Conservation (phyloP, 2,113 vertebrate species). For the Okapia johnstoni region DNA sequence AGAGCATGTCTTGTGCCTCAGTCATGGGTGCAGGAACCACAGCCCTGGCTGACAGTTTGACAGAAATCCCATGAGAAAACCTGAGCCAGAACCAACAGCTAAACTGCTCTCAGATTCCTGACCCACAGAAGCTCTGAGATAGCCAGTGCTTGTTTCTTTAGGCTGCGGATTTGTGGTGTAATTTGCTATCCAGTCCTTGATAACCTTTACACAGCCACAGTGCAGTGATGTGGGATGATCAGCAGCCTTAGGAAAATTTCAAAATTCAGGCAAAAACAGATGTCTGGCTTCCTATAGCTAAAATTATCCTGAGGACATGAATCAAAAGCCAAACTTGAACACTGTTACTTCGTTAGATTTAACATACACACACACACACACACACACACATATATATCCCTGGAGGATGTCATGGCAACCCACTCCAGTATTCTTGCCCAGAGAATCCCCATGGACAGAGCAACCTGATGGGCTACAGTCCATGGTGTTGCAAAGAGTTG, state of each 20-base stretch:
- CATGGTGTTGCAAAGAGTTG: background rate
- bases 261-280: background rate
- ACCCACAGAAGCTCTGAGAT: background rate
- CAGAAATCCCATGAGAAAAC: background rate
- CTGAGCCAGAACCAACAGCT: background rate
- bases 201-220: background rate
- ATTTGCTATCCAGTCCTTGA: background rate
- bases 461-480: background rate
- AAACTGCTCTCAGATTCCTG: background rate
- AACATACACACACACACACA: too few species aligned
- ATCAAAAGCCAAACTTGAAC: background rate
- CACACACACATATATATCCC: too few species aligned
- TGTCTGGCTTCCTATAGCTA: background rate
- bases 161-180: background rate
- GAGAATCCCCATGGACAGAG: background rate
- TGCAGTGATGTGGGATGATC: background rate
- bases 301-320: background rate
- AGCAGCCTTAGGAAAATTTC: background rate
- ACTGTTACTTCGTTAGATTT: background rate
- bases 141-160: background rate
- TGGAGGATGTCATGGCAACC: background rate
- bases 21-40: background rate
- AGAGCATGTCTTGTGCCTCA: accelerated
- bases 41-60: background rate
- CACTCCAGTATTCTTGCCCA: background rate